These are phyloP conservation scores for Strigops habroptila DNA, from an alignment of 2,113 vertebrate species.

Conservation along the genomic window DNA sequence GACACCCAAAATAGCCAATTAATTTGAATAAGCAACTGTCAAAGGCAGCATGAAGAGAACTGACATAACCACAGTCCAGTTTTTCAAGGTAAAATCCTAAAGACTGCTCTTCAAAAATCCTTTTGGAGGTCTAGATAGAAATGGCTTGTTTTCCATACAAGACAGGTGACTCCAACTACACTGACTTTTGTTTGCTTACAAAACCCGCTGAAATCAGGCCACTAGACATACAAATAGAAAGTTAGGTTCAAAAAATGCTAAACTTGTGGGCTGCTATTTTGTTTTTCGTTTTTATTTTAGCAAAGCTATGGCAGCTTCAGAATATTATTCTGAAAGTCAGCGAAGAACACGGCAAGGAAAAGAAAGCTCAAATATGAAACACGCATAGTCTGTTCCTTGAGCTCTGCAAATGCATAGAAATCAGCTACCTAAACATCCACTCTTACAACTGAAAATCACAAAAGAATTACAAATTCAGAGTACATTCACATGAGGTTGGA, in stretches of 20 bases:
- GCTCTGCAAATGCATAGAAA: not conserved
- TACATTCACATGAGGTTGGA: not conserved
- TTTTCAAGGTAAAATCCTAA: not conserved
- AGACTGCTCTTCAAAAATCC: not conserved
- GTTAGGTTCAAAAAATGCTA: not conserved
- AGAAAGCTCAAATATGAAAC: not conserved
- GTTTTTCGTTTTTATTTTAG: not conserved
- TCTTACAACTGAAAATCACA: not conserved
- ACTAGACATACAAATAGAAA: not conserved
- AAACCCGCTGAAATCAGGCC: not conserved
- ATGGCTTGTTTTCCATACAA: not conserved
- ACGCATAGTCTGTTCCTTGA: not conserved
- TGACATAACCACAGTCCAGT: not conserved
- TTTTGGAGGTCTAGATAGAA: not conserved
- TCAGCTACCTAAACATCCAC: not conserved
- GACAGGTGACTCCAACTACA: not conserved
- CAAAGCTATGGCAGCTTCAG: not conserved
- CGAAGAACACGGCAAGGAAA: not conserved
- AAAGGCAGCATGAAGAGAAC: not conserved
- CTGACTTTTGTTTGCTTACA: not conserved
- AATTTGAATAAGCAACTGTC: not conserved
- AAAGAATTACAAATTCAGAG: not conserved
- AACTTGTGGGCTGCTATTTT: not conserved
- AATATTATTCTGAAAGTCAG: not conserved
- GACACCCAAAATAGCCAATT: not conserved